Evolutionary conservation across 1,140 invertebrate genomes (phyloP).

Genomic region (Gryllus bimaculatus): DNA sequence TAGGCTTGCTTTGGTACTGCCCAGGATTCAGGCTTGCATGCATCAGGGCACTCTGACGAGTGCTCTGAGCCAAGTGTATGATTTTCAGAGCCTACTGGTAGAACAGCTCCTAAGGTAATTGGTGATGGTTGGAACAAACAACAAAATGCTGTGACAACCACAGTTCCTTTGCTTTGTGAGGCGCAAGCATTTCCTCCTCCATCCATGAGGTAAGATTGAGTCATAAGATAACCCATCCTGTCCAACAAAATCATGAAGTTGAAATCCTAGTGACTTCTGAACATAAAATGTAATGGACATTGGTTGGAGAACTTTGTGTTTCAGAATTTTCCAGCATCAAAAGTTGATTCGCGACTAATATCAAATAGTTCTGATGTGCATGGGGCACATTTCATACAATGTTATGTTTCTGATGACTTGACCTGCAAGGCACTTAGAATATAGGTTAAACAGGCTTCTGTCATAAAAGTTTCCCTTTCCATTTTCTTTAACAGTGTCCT

Average conservation of each 20-base stretch:
- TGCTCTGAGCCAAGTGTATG: not conserved
- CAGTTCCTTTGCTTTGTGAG: constrained; percentile 48
- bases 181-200: constrained; percentile 53
- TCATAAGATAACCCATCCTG: too few relatives aligned
- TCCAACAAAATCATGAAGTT: too few relatives aligned
- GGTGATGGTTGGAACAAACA: constrained; percentile 46
- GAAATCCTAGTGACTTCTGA: too few relatives aligned
- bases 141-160: constrained; percentile 27
- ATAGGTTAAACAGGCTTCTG: too few relatives aligned
- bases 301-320: too few relatives aligned
- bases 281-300: not conserved
- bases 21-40: not conserved
- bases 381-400: not conserved
- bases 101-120: constrained; percentile 48
- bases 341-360: not conserved
- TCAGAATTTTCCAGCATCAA: not conserved
- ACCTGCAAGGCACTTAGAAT: not conserved
- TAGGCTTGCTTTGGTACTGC: not conserved
- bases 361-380: too few relatives aligned
- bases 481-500: not conserved
- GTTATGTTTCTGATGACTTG: constrained; percentile 4
- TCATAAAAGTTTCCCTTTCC: not conserved
- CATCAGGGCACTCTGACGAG: not conserved
- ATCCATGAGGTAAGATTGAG: constrained; percentile 35
- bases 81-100: constrained; percentile 47